Conservation (phyloP, 2,113 vertebrate species). For the Grammomys surdaster region DNA sequence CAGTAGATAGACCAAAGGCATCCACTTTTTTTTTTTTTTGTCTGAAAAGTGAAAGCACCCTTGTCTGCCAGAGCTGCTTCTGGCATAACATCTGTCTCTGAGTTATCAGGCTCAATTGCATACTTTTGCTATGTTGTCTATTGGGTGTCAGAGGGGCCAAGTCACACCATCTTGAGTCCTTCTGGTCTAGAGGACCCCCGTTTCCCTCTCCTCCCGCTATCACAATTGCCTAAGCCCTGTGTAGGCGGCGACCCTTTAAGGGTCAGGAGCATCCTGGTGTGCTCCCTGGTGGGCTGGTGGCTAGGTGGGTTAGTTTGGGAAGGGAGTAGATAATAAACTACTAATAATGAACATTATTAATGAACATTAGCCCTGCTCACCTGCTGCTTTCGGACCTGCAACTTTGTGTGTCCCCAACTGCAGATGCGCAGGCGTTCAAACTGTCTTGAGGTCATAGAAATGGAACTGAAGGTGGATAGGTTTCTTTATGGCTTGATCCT, state of each 20-base stretch:
- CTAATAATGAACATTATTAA: neutral
- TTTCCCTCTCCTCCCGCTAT: neutral
- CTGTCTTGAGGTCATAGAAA: neutral
- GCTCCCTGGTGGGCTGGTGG: neutral
- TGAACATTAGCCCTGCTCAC: neutral
- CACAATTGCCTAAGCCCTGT: neutral
- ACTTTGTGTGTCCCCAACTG: neutral
- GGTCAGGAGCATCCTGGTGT: neutral
- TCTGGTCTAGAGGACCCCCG: neutral
- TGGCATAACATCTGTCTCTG: neutral
- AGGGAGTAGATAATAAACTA: neutral
- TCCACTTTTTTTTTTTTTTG: neutral
- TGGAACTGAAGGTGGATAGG: neutral
- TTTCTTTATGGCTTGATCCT: neutral
- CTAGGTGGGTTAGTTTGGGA: neutral
- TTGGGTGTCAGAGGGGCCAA: constrained; percentile 12
- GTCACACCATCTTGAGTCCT: constrained; percentile 3
- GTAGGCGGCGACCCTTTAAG: neutral
- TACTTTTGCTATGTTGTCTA: constrained; percentile 37
- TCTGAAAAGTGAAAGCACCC: neutral
- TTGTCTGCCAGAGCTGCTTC: neutral
- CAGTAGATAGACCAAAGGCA: neutral
- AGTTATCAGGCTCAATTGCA: neutral
- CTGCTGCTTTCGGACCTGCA: neutral
- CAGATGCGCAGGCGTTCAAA: neutral